These are phyloP conservation scores for Natrix natrix DNA, from an alignment of 2,797 vertebrate genomes.

Conservation along the genomic window DNA sequence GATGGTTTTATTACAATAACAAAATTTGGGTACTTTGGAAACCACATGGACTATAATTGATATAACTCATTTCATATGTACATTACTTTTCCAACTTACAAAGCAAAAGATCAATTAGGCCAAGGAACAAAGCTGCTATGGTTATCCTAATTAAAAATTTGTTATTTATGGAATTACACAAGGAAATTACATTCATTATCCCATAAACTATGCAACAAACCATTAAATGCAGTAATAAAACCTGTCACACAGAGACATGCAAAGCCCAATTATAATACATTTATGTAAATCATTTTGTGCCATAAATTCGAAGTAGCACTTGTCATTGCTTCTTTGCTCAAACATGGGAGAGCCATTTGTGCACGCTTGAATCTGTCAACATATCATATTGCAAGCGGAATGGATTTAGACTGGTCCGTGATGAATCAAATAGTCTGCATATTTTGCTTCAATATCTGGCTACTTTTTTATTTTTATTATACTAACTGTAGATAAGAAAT, in stretches of 20 bases:
- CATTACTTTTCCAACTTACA: constrained; percentile 51
- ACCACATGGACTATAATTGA: constrained; percentile 46
- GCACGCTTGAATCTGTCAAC: constrained; percentile 27
- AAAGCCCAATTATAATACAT: constrained; percentile 67
- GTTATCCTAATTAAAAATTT: constrained; percentile 71
- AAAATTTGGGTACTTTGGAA: constrained; percentile 49
- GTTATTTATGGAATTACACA: constrained; percentile 71
- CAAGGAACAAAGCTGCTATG: constrained; percentile 51
- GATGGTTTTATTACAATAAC: constrained; percentile 27
- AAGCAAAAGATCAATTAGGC: constrained; percentile 54
- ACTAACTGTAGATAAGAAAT: constrained; percentile 44
- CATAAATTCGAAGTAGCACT: constrained; percentile 59
- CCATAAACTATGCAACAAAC: constrained; percentile 70
- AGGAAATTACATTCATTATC: constrained; percentile 71
- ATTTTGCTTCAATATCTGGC: constrained; percentile 27
- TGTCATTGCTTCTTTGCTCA: constrained; percentile 35
- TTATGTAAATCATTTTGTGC: constrained; percentile 56
- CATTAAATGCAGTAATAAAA: constrained; percentile 73
- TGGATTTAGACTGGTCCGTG: constrained; percentile 42
- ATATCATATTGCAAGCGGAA: constrained; percentile 21
- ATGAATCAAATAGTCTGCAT: constrained; percentile 15
- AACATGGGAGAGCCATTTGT: constrained; percentile 31
- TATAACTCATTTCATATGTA: constrained; percentile 44
- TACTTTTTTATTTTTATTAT: constrained; percentile 15
- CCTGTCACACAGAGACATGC: constrained; percentile 60